Percentiles rank a stretch among this genome's conserved stretches.
These are phyloP conservation scores for Serrognathus titanus DNA, from an alignment of 2,888 invertebrate genomes.

Conservation along the genomic window DNA sequence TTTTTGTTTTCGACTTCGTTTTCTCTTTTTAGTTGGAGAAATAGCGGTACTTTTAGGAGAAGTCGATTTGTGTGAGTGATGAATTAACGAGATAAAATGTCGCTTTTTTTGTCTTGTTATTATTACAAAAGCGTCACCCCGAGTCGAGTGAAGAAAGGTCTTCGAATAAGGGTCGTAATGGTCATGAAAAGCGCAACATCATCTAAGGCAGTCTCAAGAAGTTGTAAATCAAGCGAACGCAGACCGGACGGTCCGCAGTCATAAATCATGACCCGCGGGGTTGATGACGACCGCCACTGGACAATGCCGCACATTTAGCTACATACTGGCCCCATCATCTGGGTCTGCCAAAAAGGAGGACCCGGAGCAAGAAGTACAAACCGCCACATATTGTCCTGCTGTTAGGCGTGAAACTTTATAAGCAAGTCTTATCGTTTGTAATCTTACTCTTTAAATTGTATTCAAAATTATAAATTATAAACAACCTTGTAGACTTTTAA, in stretches of 20 bases:
- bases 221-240: slow-evolving; percentile 39
- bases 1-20: no score
- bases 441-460: no score
- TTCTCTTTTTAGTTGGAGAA: no score
- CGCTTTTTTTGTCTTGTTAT: slow-evolving; percentile 7
- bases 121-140: slow-evolving; percentile 3
- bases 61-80: no score
- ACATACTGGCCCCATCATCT: slow-evolving; percentile 23
- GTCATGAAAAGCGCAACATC: slow-evolving; percentile 21
- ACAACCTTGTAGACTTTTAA: no score
- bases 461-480: no score
- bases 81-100: not conserved
- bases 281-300: slow-evolving; percentile 46
- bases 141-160: not conserved
- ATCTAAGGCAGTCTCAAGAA: slow-evolving; percentile 20
- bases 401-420: slow-evolving; percentile 36
- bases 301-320: slow-evolving; percentile 41
- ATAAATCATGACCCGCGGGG: slow-evolving; percentile 40
- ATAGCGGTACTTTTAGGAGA: no score
- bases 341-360: slow-evolving; percentile 14
- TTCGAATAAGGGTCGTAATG: no score
- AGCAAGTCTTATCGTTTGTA: no score
- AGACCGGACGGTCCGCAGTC: slow-evolving; percentile 26
- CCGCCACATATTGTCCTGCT: slow-evolving; percentile 28
- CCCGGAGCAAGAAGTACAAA: slow-evolving; percentile 12